A percentile compares a stretch with the other conserved stretches of the same genome.
phyloP scores from a whole-genome alignment of 1,140 invertebrate species.

The Tetramorium simillimum region DNA sequence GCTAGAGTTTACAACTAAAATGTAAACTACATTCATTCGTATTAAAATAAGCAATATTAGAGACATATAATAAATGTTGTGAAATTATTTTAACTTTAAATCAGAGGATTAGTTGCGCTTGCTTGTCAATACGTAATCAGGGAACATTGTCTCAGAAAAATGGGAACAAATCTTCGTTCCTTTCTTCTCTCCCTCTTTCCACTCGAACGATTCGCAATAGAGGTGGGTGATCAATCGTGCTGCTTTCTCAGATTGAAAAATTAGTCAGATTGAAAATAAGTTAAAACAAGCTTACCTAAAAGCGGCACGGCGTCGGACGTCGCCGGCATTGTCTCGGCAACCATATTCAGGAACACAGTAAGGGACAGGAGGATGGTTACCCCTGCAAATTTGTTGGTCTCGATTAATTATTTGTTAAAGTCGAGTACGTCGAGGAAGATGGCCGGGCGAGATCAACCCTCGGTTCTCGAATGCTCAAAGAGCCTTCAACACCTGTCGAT shows the following conservation, averaged over 20 bases:
- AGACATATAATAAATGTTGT: background rate
- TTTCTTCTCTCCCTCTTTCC: background rate
- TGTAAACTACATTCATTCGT: background rate
- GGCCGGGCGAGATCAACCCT: conserved; percentile 39
- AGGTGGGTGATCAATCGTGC: background rate
- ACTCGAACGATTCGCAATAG: background rate
- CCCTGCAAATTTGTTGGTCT: conserved; percentile 85
- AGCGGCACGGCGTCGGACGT: conserved; percentile 94
- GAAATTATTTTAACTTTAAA: background rate
- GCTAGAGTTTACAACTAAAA: background rate
- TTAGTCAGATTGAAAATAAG: conserved; percentile 34
- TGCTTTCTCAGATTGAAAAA: conserved; percentile 24
- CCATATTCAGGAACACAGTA: conserved; percentile 95
- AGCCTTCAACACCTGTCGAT: background rate
- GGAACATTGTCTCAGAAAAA: background rate
- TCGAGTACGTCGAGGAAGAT: background rate
- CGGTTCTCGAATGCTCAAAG: conserved; percentile 21
- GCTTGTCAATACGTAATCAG: background rate
- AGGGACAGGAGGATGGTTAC: conserved; percentile 95
- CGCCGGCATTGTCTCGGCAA: conserved; percentile 93
- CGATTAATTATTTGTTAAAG: conserved; percentile 65
- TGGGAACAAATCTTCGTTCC: background rate
- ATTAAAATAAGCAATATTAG: background rate
- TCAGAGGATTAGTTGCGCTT: background rate
- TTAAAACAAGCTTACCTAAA: conserved; percentile 88